Evolutionary conservation across 2,113 vertebrate genomes (phyloP), one percentile per base, ranked within the genome.

Genomic region (Austrofundulus limnaeus): DNA sequence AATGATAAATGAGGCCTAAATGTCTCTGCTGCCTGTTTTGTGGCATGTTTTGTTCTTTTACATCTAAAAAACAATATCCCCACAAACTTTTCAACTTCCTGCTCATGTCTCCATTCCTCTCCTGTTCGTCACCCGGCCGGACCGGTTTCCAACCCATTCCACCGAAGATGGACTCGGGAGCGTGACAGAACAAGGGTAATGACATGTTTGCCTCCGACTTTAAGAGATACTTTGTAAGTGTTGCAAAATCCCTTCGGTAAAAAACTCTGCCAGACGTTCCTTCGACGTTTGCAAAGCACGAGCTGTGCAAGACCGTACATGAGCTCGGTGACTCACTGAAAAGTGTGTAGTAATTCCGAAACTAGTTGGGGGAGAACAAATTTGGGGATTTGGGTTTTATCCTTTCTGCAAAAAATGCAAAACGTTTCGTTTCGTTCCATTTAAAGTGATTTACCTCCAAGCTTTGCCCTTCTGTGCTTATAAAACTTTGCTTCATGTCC

Each of bases 61-160:
- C 1, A 19, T 38, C 52, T n/a, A 31, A 28, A 24, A 59, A 19
- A 66, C n/a, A n/a, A n/a, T 49, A 34, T 46, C 7, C 5, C 8
- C 1, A 2, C 11, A 25, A 14, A 45, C 42, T 24, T 20, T 56
- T 46, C 15, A 21, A 19, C 65, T 45, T 31, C 49, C 51, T 8
- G n/a, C 24, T 10, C 25, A 4, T 6, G 9, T 19, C 61, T 59
- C 46, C 49, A 78, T 87, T 91, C 78, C 75, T 84, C 23, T 56
- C 70, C 38, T 80, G 66, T 77, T 70, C 78, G 52, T 72, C 73
- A 90, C 70, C 91, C 85, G 80, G 87, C 75, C 83, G 14, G 78
- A 89, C 92, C 80, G 88, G 91, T 92, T 91, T 78, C 46, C 13
- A 62, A 64, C 47, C 59, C 59, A 21, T 56, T 16, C 2, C 51